Evolutionary conservation across 2,113 vertebrate genomes (phyloP).

Genomic region (Fulmarus glacialis): DNA sequence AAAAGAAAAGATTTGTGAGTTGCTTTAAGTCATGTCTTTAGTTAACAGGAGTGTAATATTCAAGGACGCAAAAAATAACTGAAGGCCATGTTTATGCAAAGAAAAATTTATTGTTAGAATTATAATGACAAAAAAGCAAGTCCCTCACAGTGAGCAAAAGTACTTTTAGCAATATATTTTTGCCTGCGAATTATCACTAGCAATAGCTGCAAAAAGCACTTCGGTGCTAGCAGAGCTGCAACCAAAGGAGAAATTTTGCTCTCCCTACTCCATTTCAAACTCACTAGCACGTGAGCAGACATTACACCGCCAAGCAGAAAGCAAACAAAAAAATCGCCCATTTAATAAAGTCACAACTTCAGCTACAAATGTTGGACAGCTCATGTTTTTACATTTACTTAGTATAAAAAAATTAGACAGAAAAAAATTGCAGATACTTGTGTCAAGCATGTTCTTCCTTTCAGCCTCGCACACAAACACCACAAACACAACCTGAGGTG

Average conservation of each 20-base stretch:
- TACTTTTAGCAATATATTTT: background rate
- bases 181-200: background rate
- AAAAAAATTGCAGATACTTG: background rate
- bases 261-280: background rate
- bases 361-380: background rate
- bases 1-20: background rate
- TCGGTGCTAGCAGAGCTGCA: background rate
- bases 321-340: background rate
- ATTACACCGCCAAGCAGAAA: background rate
- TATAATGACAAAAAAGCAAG: background rate
- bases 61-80: background rate
- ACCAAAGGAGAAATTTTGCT: background rate
- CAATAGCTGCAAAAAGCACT: background rate
- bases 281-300: background rate
- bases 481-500: background rate
- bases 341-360: background rate
- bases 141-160: background rate
- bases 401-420: background rate
- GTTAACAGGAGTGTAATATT: background rate
- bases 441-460: background rate
- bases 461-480: background rate
- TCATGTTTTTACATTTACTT: background rate
- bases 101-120: background rate
- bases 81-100: background rate
- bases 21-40: background rate